These are phyloP conservation scores for Vannuccia rotundouncinata DNA, from an alignment of 2,888 invertebrate genomes.

Conservation along the genomic window DNA sequence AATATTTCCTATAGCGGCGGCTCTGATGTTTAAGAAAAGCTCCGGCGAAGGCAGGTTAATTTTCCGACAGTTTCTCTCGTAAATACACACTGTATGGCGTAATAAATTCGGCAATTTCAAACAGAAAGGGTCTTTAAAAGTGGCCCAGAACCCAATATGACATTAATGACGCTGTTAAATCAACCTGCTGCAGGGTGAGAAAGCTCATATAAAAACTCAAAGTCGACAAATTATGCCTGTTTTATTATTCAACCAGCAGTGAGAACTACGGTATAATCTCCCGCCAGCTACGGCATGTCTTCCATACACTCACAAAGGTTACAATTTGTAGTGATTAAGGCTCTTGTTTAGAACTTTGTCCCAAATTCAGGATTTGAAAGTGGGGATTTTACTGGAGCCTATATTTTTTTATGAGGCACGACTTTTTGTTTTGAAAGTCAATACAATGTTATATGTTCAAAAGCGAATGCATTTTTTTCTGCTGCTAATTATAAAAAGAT, in stretches of 20 bases:
- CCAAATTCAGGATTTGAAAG: not conserved
- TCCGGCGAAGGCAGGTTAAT: not conserved
- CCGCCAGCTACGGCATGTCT: not conserved
- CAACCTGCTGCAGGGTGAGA: not conserved
- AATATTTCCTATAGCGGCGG: conserved; percentile 6
- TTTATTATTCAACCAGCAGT: conserved; percentile 2
- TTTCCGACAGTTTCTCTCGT: not conserved
- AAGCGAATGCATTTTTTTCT: no score
- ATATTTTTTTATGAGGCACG: no score
- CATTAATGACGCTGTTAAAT: conserved; percentile 21
- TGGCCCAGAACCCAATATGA: conserved; percentile 1
- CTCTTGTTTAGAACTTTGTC: conserved; percentile 17
- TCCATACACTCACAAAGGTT: not conserved
- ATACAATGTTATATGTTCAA: no score
- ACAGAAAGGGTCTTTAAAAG: conserved; percentile 10
- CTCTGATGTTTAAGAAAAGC: not conserved
- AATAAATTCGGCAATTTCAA: conserved; percentile 26
- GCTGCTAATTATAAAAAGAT: no score
- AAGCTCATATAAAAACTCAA: not conserved
- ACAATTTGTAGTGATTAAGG: conserved; percentile 6
- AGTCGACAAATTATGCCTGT: conserved; percentile 5
- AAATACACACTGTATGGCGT: not conserved
- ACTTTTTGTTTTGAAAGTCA: no score
- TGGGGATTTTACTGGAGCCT: not conserved
- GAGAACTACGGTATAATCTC: not conserved